A percentile compares a stretch with the other conserved stretches of the same genome.
These are phyloP conservation scores for Drosophila sulfurigaster DNA, from an alignment of 1,140 invertebrate genomes.

Conservation along the genomic window DNA sequence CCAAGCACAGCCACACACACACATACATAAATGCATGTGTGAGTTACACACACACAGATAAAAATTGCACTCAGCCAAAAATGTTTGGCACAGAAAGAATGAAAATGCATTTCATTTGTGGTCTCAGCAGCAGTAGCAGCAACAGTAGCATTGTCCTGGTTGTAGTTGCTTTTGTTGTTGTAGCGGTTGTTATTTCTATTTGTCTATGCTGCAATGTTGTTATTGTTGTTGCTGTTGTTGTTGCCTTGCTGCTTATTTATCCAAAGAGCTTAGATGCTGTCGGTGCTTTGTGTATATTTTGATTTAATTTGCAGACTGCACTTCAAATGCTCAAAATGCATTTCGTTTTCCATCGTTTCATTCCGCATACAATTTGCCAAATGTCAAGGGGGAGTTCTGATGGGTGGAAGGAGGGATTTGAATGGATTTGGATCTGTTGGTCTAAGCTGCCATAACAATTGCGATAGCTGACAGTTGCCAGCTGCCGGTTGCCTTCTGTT, in stretches of 20 bases:
- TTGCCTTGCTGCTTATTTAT: conserved; percentile 54
- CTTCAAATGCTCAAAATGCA: conserved; percentile 53
- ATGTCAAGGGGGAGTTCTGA: conserved; percentile 27
- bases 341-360: conserved; percentile 25
- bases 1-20: conserved; percentile 17
- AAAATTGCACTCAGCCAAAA: conserved; percentile 45
- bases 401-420: not conserved
- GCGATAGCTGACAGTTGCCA: conserved; percentile 71
- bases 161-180: conserved; percentile 10
- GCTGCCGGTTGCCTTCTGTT: conserved; percentile 13
- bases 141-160: conserved; percentile 11
- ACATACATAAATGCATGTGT: conserved; percentile 1
- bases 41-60: not conserved
- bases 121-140: conserved; percentile 33
- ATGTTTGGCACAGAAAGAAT: conserved; percentile 27
- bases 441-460: conserved; percentile 65
- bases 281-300: conserved; percentile 64
- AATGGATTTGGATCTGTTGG: conserved; percentile 35
- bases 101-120: conserved; percentile 64
- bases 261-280: conserved; percentile 55
- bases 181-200: conserved; percentile 18
- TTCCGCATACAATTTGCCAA: conserved; percentile 60
- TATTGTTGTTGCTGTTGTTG: conserved; percentile 21
- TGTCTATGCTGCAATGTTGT: not conserved
- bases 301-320: conserved; percentile 67